Percentiles rank a stretch among this genome's conserved stretches.
Evolutionary conservation across 1,140 invertebrate species (phyloP).

Genomic region (Meteorus sp.): DNA sequence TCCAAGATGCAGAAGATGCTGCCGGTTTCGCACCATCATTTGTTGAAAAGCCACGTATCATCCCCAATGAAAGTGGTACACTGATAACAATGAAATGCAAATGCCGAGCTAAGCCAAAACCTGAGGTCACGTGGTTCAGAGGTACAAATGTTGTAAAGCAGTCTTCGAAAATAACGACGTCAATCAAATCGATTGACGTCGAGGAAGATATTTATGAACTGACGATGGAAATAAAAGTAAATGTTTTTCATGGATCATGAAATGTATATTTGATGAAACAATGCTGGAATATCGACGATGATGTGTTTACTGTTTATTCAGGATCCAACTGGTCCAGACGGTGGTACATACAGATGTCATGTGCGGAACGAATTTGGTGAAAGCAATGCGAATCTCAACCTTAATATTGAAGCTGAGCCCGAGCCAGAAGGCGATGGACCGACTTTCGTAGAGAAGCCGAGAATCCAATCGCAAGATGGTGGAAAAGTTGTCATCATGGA

Average conservation of each 20-base stretch:
- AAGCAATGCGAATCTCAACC: constrained; percentile 96
- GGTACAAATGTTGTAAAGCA: constrained; percentile 83
- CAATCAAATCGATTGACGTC: constrained; percentile 73
- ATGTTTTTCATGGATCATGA: constrained; percentile 8
- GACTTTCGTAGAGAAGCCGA: constrained; percentile 97
- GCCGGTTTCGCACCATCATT: constrained; percentile 92
- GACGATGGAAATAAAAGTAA: constrained; percentile 83
- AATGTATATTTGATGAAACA: constrained; percentile 11
- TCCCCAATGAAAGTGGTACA: constrained; percentile 94
- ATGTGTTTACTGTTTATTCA: constrained; percentile 57
- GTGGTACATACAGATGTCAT: constrained; percentile 95
- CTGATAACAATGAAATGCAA: constrained; percentile 95
- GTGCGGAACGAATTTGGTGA: constrained; percentile 96
- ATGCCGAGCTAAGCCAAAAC: constrained; percentile 90
- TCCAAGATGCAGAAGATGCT: constrained; percentile 83
- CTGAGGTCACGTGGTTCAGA: constrained; percentile 87
- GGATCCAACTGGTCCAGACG: constrained; percentile 92
- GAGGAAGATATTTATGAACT: constrained; percentile 89
- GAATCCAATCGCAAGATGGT: constrained; percentile 91
- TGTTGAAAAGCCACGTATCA: constrained; percentile 95
- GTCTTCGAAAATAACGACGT: constrained; percentile 82
- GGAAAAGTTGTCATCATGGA: constrained; percentile 98
- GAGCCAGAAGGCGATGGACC: constrained; percentile 93
- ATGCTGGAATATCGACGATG: too few relatives aligned
- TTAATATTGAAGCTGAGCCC: constrained; percentile 95